phyloP scores from a whole-genome alignment of 2,888 invertebrate species.

The Drosophila atroscutellata region DNA sequence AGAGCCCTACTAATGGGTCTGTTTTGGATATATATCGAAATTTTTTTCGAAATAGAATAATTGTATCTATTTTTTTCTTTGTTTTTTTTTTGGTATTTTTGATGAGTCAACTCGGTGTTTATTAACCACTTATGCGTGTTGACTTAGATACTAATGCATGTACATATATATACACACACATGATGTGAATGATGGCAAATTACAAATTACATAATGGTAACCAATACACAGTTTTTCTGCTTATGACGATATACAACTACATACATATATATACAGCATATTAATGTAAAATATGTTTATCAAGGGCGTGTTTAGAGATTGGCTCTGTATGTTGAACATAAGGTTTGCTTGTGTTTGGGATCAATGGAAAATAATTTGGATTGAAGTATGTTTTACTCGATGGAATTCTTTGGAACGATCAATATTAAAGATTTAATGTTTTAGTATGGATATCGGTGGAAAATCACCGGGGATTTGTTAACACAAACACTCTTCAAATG shows the following conservation, averaged over 20 bases:
- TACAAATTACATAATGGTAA: background rate
- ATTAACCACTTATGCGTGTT: background rate
- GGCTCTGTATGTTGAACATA: conserved; percentile 20
- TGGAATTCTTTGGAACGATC: conserved; percentile 1
- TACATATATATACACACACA: background rate
- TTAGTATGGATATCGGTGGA: background rate
- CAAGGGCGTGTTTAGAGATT: conserved; percentile 14
- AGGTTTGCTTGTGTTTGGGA: background rate
- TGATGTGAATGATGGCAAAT: background rate
- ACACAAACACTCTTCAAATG: background rate
- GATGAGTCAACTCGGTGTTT: background rate
- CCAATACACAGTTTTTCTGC: conserved; percentile 12
- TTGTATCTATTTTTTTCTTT: background rate
- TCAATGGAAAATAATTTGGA: background rate
- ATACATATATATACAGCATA: conserved; percentile 4
- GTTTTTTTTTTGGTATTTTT: background rate
- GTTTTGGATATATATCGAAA: background rate
- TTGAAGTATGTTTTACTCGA: background rate
- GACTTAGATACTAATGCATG: background rate
- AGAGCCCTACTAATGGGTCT: background rate
- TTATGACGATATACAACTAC: conserved; percentile 4
- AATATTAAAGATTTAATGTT: background rate
- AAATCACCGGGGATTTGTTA: background rate
- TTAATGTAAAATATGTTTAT: conserved; percentile 3
- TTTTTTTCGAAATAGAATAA: conserved; percentile 6